Evolutionary conservation across 2,797 vertebrate species (phyloP), one percentile per base, ranked within the genome.

Genomic region (Acrocephalus scirpaceus): DNA sequence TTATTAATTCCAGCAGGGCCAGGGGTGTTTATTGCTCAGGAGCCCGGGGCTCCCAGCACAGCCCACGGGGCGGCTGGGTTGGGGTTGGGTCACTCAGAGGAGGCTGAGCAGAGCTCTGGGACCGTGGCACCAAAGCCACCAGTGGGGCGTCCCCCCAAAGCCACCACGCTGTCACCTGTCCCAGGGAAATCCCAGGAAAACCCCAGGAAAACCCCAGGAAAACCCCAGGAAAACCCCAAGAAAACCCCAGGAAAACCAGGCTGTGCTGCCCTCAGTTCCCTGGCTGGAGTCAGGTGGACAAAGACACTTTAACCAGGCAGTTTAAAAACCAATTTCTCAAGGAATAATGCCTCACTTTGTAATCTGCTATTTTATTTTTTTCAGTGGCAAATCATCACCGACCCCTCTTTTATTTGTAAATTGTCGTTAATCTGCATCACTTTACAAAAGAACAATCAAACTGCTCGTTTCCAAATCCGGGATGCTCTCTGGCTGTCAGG

Each of bases 1-100:
- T 98, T 97, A 99, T 99, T 99, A 98, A 99, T 99, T 99, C 98
- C 98, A 97, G 97, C 97, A 97, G 96, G 96, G 73, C 69, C 60
- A 93, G 95, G 81, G 87, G 86, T 94, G 91, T 45, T 93, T 67
- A 54, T 62, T 97, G 94, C 95, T 97, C 96, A 96, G 88, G 84
- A 40, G 11, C 54, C 25, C 56, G 3, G 44, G 69, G 57, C 90
- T 32, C 50, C 18, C 64, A 86, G 32, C 65, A 5, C 91, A 34
- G 86, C 14, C 78, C 32, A 30, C 32, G 5, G 66, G 81, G 62
- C 92, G 14, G 17, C 50, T 17, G 64, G 64, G 20, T 2, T 54
- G 30, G 44, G 6, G 6, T 23, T 44, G 51, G 92, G 32, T 38
- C 62, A 58, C 5, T 45, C 9, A 26, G 76, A 88, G 70, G 69